Conservation (phyloP, 1,140 invertebrate genomes). For the Meloidogyne hapla region DNA sequence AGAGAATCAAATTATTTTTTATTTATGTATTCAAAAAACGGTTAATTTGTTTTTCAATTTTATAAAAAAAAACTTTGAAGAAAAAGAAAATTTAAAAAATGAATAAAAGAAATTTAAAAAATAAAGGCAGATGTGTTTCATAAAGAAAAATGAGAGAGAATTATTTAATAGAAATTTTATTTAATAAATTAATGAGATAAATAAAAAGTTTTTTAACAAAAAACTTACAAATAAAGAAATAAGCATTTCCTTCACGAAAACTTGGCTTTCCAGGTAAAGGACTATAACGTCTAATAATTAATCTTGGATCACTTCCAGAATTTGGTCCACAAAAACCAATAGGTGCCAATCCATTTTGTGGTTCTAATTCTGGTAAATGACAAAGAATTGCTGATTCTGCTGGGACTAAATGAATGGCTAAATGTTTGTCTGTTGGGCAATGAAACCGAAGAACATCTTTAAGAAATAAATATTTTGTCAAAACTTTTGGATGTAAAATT, state of each 20-base stretch:
- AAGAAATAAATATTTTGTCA: conserved; percentile 25
- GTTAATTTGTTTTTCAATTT: too few relatives aligned
- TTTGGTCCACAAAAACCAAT: conserved; percentile 26
- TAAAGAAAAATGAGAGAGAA: too few relatives aligned
- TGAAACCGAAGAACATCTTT: conserved; percentile 15
- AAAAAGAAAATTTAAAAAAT: too few relatives aligned
- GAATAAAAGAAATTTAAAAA: too few relatives aligned
- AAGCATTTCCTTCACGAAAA: conserved; percentile 19
- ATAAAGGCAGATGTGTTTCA: too few relatives aligned
- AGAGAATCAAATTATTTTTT: too few relatives aligned
- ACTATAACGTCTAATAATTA: conserved; percentile 22
- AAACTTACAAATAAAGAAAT: conserved; percentile 30
- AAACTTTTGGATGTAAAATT: conserved; percentile 10
- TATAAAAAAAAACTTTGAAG: too few relatives aligned
- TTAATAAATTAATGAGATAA: too few relatives aligned
- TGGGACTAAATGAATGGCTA: conserved; percentile 19
- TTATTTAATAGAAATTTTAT: too few relatives aligned
- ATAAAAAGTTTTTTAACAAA: neutral
- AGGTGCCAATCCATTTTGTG: neutral
- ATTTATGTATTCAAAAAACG: too few relatives aligned
- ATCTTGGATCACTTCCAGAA: conserved; percentile 18
- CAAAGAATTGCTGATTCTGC: conserved; percentile 25
- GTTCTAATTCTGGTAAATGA: conserved; percentile 6
- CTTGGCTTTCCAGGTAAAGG: conserved; percentile 24
- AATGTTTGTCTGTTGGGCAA: conserved; percentile 1